phyloP scores from a whole-genome alignment of 2,888 invertebrate species.

The Sarcophaga rosellei region DNA sequence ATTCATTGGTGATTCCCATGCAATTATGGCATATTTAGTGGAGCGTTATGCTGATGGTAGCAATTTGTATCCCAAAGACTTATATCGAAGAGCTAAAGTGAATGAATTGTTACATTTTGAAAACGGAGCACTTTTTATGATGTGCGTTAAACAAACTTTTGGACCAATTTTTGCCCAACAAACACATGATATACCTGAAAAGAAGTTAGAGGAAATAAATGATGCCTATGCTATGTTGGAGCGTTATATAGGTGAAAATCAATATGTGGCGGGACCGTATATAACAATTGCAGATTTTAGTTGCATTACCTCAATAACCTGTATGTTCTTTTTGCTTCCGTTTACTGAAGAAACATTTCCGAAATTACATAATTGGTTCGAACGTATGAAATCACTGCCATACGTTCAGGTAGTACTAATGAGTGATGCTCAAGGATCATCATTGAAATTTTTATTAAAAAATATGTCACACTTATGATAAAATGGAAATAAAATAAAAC shows the following conservation, averaged over 20 bases:
- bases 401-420: conserved; percentile 14
- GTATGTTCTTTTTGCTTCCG: conserved; percentile 24
- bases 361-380: conserved; percentile 20
- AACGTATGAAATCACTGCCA: conserved; percentile 20
- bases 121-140: conserved; percentile 68
- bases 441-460: conserved; percentile 4
- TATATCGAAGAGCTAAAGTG: conserved; percentile 68
- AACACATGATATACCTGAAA: conserved; percentile 1
- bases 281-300: conserved; percentile 68
- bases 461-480: conserved; percentile 23
- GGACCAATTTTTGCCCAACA: conserved; percentile 15
- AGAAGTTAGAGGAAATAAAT: background rate
- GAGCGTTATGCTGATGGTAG: conserved; percentile 70
- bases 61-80: conserved; percentile 71
- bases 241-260: conserved; percentile 46
- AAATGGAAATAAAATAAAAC: background rate
- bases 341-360: conserved; percentile 20
- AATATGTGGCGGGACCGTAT: conserved; percentile 63
- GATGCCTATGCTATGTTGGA: conserved; percentile 57
- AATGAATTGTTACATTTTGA: conserved; percentile 72
- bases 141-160: conserved; percentile 23
- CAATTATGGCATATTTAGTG: conserved; percentile 70
- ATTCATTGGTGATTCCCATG: conserved; percentile 71
- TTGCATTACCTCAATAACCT: conserved; percentile 38
- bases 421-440: conserved; percentile 1